A percentile compares a stretch with the other conserved stretches of the same genome.
Evolutionary conservation across 2,113 vertebrate genomes (phyloP).

Genomic region (Pituophis catenifer): DNA sequence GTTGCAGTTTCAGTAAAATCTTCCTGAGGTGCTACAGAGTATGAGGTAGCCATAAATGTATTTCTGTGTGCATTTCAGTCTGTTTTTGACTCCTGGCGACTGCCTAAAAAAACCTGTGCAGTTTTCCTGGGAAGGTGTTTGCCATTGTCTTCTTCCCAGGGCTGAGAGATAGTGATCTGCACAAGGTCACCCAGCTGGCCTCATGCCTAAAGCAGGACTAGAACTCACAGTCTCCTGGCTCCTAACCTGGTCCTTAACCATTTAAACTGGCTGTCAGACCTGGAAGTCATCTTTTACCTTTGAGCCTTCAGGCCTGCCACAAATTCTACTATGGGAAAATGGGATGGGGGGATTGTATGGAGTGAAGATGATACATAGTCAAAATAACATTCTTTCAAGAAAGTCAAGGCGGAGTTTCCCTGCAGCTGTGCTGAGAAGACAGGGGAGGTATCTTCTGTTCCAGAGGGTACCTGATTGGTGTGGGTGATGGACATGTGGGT

Average conservation of each 20-base stretch:
- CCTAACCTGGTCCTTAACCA: background rate
- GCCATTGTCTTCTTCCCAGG: background rate
- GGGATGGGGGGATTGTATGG: too few relatives aligned
- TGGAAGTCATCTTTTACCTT: too few relatives aligned
- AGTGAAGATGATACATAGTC: too few relatives aligned
- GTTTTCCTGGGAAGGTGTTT: background rate
- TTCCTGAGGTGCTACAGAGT: fast-evolving
- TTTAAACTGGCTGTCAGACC: too few relatives aligned
- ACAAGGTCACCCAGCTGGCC: background rate
- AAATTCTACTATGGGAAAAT: too few relatives aligned
- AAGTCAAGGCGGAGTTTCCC: too few relatives aligned
- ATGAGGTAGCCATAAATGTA: background rate
- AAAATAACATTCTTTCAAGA: too few relatives aligned
- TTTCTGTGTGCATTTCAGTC: background rate
- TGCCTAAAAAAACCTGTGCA: background rate
- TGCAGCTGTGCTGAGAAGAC: too few relatives aligned
- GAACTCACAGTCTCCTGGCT: background rate
- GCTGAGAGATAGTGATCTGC: background rate
- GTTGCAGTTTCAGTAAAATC: background rate
- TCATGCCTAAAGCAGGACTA: background rate
- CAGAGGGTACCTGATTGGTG: too few relatives aligned
- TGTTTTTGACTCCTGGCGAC: background rate
- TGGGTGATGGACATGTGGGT: too few relatives aligned
- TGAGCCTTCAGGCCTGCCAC: too few relatives aligned
- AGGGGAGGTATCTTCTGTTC: too few relatives aligned